Conservation (phyloP, 2,797 vertebrate species). For the Chromis chromis region DNA sequence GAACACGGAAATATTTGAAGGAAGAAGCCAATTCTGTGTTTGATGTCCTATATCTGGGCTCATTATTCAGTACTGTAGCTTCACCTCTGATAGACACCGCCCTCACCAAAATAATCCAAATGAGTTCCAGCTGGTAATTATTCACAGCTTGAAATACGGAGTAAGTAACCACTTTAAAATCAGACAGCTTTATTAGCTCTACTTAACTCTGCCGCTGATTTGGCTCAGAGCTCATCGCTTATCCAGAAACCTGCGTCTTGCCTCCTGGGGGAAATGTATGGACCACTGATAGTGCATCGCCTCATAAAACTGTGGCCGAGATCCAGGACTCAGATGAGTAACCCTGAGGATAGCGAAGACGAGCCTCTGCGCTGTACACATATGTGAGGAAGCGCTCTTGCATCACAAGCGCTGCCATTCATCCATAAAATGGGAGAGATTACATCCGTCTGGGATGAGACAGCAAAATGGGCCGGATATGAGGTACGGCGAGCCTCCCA, state of each 20-base stretch:
- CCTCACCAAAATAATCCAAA: slow-evolving; percentile 26
- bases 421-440: slow-evolving; percentile 81
- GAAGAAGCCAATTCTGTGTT: slow-evolving; percentile 8
- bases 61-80: background rate
- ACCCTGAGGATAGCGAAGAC: slow-evolving; percentile 36
- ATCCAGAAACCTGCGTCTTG: slow-evolving; percentile 31
- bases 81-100: slow-evolving; percentile 19
- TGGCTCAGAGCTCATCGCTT: slow-evolving; percentile 41
- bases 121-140: slow-evolving; percentile 48
- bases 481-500: slow-evolving; percentile 60
- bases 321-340: slow-evolving; percentile 63
- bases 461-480: slow-evolving; percentile 74
- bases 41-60: slow-evolving; percentile 7
- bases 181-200: slow-evolving; percentile 34
- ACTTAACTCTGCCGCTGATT: slow-evolving; percentile 44
- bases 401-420: slow-evolving; percentile 65
- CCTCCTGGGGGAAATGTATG: slow-evolving; percentile 47
- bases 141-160: slow-evolving; percentile 34
- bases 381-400: slow-evolving; percentile 47
- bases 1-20: slow-evolving; percentile 20
- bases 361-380: slow-evolving; percentile 43
- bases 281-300: slow-evolving; percentile 33
- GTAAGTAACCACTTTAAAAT: slow-evolving; percentile 49
- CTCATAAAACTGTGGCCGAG: slow-evolving; percentile 67
- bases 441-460: slow-evolving; percentile 73